These are phyloP conservation scores for Falco novaeseelandiae DNA, from an alignment of 2,797 vertebrate genomes.

Conservation along the genomic window DNA sequence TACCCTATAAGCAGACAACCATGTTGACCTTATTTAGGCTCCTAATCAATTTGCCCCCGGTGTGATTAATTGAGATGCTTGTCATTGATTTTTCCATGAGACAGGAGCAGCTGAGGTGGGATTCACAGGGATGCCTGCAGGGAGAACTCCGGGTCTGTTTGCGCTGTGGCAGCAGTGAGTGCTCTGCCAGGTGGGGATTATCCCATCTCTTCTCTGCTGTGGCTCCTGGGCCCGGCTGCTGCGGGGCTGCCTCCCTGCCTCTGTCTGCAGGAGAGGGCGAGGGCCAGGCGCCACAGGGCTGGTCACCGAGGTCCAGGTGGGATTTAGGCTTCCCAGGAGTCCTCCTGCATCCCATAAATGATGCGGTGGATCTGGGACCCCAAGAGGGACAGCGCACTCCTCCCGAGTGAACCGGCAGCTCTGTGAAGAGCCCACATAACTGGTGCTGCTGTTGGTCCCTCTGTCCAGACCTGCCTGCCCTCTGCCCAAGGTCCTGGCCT, in stretches of 20 bases:
- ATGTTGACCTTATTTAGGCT: conserved; percentile 87
- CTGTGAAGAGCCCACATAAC: rapidly evolving
- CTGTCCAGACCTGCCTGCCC: too few relatives aligned
- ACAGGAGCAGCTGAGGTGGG: neutral
- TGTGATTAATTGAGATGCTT: conserved; percentile 86
- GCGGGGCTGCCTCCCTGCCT: neutral
- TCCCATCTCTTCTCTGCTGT: rapidly evolving
- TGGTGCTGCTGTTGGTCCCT: rapidly evolving
- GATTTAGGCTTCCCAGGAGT: neutral
- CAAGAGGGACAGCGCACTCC: rapidly evolving
- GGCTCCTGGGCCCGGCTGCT: neutral
- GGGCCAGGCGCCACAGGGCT: rapidly evolving
- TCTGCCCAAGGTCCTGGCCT: neutral
- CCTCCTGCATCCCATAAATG: rapidly evolving
- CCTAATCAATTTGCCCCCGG: conserved; percentile 81
- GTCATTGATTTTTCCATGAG: conserved; percentile 80
- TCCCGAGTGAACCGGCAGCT: neutral
- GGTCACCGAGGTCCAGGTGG: rapidly evolving
- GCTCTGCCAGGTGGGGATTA: neutral
- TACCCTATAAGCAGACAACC: conserved; percentile 86
- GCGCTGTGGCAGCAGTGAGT: rapidly evolving
- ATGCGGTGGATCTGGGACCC: rapidly evolving
- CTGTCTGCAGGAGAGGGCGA: neutral
- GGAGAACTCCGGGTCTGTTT: neutral
- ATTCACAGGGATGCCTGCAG: neutral